These are phyloP conservation scores for Merluccius polli DNA, from an alignment of 2,797 vertebrate species.

Conservation along the genomic window DNA sequence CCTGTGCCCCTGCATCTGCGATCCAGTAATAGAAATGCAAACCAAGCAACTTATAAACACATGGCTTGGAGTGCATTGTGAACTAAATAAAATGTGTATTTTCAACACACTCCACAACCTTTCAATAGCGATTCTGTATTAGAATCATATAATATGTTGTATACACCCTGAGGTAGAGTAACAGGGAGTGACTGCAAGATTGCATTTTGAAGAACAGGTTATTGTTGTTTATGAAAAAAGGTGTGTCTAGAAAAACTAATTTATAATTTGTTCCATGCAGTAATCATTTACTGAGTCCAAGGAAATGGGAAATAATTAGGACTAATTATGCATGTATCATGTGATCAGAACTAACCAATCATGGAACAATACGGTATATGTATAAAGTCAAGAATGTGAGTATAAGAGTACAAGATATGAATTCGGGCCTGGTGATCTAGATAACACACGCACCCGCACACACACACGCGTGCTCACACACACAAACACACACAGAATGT, in stretches of 20 bases:
- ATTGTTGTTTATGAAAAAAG: background rate
- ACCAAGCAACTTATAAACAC: background rate
- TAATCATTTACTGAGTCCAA: background rate
- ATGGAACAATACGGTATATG: background rate
- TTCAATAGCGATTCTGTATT: background rate
- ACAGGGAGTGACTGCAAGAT: background rate
- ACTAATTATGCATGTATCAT: background rate
- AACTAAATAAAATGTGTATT: background rate
- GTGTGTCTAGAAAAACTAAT: background rate
- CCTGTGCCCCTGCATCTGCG: background rate
- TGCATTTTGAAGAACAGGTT: background rate
- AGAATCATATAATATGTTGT: background rate
- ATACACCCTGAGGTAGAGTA: background rate
- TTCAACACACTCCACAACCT: background rate
- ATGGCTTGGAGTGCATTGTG: background rate
- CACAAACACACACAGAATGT: background rate
- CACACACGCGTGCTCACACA: background rate
- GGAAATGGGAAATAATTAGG: background rate
- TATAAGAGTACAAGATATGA: background rate
- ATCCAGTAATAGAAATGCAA: background rate
- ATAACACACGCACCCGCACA: background rate
- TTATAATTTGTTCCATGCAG: background rate
- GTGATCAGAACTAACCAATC: background rate
- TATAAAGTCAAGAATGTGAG: background rate
- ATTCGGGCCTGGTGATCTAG: background rate